phyloP scores from a whole-genome alignment of 2,797 vertebrate genomes.

The Tolypeutes matacus region DNA sequence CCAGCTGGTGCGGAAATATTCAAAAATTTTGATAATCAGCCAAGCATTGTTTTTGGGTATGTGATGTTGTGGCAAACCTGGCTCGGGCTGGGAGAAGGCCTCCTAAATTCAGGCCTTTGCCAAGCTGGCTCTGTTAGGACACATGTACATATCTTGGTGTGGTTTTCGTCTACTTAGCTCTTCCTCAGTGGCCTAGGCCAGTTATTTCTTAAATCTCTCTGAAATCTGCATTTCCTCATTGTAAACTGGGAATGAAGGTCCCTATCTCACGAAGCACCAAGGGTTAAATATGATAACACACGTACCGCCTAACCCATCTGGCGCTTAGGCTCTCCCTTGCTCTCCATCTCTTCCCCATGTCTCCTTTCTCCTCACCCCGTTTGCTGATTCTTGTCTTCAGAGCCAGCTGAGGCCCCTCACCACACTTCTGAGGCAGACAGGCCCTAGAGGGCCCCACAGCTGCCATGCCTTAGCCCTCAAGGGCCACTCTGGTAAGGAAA shows the following conservation, averaged over 20 bases:
- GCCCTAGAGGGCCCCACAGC: not conserved
- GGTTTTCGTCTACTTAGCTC: not conserved
- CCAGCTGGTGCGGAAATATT: not conserved
- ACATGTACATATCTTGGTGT: not conserved
- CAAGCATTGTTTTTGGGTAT: not conserved
- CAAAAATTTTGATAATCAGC: not conserved
- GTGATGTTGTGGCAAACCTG: not conserved
- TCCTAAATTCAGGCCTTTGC: not conserved
- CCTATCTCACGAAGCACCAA: not conserved
- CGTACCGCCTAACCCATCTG: not conserved
- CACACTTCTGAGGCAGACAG: not conserved
- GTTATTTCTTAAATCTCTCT: not conserved
- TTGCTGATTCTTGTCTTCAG: not conserved
- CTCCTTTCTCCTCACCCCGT: not conserved
- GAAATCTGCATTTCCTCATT: not conserved
- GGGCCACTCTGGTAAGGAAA: not conserved
- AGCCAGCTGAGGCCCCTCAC: not conserved
- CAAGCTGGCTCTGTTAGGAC: not conserved
- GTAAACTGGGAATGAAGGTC: not conserved
- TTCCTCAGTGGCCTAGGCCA: not conserved
- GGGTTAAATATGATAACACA: not conserved
- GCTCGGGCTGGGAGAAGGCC: not conserved
- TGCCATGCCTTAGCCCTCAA: not conserved
- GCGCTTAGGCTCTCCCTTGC: rapidly evolving
- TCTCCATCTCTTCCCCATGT: not conserved